phyloP scores from a whole-genome alignment of 2,113 vertebrate species.

The Apteryx owenii region DNA sequence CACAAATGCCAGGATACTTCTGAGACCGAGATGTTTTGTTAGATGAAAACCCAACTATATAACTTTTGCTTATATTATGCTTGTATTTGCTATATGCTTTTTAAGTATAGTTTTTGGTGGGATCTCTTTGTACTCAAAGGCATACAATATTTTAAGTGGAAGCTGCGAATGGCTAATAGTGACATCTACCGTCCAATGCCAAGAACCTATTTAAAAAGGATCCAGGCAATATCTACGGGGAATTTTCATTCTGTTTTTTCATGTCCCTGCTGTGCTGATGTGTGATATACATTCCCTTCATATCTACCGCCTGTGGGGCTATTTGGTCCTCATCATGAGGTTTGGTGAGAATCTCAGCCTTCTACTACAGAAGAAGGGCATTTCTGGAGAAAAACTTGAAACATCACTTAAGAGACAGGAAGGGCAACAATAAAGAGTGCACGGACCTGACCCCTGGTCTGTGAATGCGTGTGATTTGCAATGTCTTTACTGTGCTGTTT shows the following conservation, averaged over 20 bases:
- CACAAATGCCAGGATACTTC: not conserved
- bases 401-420: not conserved
- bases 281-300: not conserved
- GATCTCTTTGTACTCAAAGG: not conserved
- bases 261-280: not conserved
- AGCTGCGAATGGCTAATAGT: not conserved
- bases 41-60: not conserved
- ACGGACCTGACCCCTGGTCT: not conserved
- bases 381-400: not conserved
- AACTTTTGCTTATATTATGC: not conserved
- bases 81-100: not conserved
- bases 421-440: not conserved
- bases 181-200: conserved; percentile 37
- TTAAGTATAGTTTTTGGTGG: not conserved
- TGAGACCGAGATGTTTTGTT: not conserved
- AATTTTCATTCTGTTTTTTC: not conserved
- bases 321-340: not conserved
- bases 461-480: not conserved
- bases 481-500: not conserved
- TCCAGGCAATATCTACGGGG: not conserved
- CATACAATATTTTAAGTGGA: fast-evolving
- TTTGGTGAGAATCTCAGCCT: not conserved
- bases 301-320: not conserved
- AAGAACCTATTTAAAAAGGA: not conserved
- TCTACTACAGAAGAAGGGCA: fast-evolving